Percentiles rank a stretch among this genome's conserved stretches.
Evolutionary conservation across 2,113 vertebrate species (phyloP).

Genomic region (Aix galericulata): DNA sequence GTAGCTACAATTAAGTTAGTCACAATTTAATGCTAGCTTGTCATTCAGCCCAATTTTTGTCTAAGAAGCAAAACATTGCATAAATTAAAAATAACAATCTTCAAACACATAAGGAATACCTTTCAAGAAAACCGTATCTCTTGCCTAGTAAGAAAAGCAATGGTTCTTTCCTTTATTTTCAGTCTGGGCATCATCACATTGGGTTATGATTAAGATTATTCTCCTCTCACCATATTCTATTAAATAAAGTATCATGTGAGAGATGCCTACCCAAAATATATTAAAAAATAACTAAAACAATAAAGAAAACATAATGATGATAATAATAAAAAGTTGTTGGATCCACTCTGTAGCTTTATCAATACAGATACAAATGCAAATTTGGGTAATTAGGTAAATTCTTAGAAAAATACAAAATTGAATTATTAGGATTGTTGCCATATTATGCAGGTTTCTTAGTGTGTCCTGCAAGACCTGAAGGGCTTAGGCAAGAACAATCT

Average conservation of each 20-base stretch:
- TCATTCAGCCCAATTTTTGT: background rate
- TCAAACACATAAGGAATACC: background rate
- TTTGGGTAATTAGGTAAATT: background rate
- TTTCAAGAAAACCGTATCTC: background rate
- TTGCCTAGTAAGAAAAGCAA: background rate
- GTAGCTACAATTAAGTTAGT: background rate
- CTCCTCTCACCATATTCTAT: background rate
- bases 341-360: background rate
- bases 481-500: background rate
- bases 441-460: background rate
- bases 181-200: background rate
- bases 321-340: background rate
- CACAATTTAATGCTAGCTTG: background rate
- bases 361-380: background rate
- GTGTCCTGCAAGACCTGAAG: background rate
- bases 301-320: background rate
- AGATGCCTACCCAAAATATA: background rate
- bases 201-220: background rate
- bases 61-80: background rate
- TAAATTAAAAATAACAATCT: background rate
- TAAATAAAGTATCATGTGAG: background rate
- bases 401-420: background rate
- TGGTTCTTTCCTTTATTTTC: background rate
- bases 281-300: background rate
- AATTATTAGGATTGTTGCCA: background rate